Base-by-base conservation (phyloP, 53 echinoderm and acorn worm species). In the Temnopleurus reevesii region DNA sequence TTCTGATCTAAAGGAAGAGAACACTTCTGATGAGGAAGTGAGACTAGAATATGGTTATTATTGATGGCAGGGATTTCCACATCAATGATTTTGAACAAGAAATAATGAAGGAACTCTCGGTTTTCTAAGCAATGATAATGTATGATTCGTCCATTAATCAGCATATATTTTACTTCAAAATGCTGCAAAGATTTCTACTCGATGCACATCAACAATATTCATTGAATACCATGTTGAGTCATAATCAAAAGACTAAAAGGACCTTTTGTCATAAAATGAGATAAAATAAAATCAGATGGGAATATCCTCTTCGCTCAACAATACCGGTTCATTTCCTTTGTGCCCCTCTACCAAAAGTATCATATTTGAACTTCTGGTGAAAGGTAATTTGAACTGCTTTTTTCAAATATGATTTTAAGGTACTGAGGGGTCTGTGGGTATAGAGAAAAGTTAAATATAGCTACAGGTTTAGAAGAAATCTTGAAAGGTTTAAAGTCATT, bases 291-390 rank as follows among this genome's bases (percentile, higher is more conserved):
- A 15, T 23, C 63, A 63, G 30, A 31, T 12, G 34, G 63, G 63
- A 63, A 63, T 63, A 31, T 12, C 31, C 63, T 63, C 15, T 15
- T 63, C 63, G 34, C 63, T 63, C 63, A 63, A 63, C 63, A 63
- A 63, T 63, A 17, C n/a, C 3, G 28, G 63, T 17, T 63, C 31
- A 34, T 63, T 63, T 63, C 63, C 33, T 31, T 15, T 31, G 5
- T 10, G 34, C 18, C 63, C 33, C 63, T 63, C 33, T 10, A 34
- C 63, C 17, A 63, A 63, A 63, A 63, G 63, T 63, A 63, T 63
- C 63, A 4, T 31, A 63, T 63, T 63, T 63, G 63, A 63, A 63
- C 63, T 63, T 63, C 34, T 63, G 34, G 1, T 31, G 18, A 17
- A 31, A 15, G 30, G 63, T 31, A 63, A 63, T 63, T 63, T 34